Percentiles rank a stretch among this genome's conserved stretches.
These are phyloP conservation scores for Hybognathus amarus DNA, from an alignment of 2,797 vertebrate species.

Conservation along the genomic window DNA sequence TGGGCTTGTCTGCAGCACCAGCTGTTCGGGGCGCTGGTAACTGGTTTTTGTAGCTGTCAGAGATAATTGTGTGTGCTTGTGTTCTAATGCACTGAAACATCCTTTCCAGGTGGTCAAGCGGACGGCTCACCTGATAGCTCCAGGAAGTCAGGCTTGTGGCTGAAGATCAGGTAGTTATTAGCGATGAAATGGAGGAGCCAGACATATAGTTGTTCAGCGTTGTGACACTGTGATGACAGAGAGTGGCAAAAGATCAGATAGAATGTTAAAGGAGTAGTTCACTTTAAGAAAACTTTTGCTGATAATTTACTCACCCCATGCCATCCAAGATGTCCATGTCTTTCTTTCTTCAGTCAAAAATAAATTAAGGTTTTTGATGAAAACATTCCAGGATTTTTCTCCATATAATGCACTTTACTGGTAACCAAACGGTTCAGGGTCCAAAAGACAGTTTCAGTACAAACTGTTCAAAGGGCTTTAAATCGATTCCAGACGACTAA, in stretches of 20 bases:
- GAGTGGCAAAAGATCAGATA: background rate
- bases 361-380: too few species aligned
- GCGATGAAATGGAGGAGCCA: conserved; percentile 99
- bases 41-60: conserved; percentile 3
- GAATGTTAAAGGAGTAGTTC: background rate
- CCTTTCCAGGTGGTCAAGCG: background rate
- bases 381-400: too few species aligned
- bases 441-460: too few species aligned
- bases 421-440: too few species aligned
- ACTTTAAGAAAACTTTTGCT: too few species aligned
- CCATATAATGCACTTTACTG: too few species aligned
- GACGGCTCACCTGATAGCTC: conserved; percentile 90
- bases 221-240: conserved; percentile 86
- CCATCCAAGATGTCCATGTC: too few species aligned
- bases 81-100: conserved; percentile 11
- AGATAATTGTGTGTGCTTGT: conserved; percentile 7
- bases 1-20: conserved; percentile 43
- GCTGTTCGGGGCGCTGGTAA: conserved; percentile 42
- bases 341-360: too few species aligned
- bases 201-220: conserved; percentile 92
- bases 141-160: conserved; percentile 96
- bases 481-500: too few species aligned
- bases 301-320: too few species aligned
- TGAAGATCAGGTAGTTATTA: conserved; percentile 98
- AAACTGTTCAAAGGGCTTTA: too few species aligned